Percentiles rank a stretch among this genome's conserved stretches.
phyloP scores from a whole-genome alignment of 2,113 vertebrate genomes.

The Clupea harengus region DNA sequence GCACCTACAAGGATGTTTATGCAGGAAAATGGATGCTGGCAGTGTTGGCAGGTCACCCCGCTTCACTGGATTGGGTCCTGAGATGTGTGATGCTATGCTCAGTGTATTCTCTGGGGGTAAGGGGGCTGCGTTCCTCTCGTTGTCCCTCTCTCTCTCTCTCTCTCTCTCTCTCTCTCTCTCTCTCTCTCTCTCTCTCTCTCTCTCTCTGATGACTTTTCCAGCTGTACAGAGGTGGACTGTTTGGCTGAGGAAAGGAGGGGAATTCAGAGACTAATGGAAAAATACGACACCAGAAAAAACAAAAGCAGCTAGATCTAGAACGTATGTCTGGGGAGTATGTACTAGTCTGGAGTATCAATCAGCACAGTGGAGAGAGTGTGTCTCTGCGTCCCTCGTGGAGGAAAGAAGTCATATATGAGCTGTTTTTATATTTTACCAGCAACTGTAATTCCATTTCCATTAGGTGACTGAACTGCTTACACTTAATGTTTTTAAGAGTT shows the following conservation, averaged over 20 bases:
- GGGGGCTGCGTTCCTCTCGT: not conserved
- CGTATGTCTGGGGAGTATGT: slow-evolving; percentile 20
- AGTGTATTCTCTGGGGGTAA: not conserved
- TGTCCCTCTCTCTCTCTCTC: not conserved
- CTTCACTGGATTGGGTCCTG: not conserved
- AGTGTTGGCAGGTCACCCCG: not conserved
- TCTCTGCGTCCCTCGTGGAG: not conserved
- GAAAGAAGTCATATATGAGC: not conserved
- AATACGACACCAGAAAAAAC: slow-evolving; percentile 33
- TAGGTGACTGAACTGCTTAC: not conserved
- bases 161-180: not conserved
- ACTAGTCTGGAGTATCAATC: slow-evolving; percentile 54
- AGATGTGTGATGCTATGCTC: not conserved
- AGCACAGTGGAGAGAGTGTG: slow-evolving; percentile 21
- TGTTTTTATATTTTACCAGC: not conserved
- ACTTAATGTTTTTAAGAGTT: not conserved
- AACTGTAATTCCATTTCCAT: not conserved
- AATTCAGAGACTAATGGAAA: slow-evolving; percentile 54
- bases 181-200: not conserved
- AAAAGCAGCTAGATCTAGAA: slow-evolving; percentile 32
- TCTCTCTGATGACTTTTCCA: slow-evolving; percentile 64
- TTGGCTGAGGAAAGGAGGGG: slow-evolving; percentile 25
- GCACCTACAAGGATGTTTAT: slow-evolving; percentile 33
- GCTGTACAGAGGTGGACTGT: slow-evolving; percentile 55
- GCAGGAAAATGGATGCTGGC: not conserved